Conservation (phyloP, 37 sponge, comb jelly and placozoan genomes). For the Aphrocallistes beatrix region DNA sequence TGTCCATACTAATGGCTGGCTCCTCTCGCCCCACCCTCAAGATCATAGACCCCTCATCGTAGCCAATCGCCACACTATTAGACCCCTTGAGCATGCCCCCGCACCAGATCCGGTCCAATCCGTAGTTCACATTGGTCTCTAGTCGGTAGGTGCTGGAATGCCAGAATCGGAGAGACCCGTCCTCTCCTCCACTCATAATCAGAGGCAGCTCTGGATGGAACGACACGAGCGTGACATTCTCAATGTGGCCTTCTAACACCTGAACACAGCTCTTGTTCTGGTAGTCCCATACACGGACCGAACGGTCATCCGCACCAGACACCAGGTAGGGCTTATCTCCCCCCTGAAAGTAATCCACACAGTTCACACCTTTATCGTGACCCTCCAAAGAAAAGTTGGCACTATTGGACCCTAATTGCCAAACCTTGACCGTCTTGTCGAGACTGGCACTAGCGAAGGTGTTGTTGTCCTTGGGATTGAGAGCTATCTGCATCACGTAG, state of each 20-base stretch:
- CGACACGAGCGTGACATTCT: slow-evolving; percentile 80
- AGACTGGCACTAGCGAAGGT: slow-evolving; percentile 92
- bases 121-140: slow-evolving; percentile 94
- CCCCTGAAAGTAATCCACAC: slow-evolving; percentile 90
- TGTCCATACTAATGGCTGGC: slow-evolving; percentile 97
- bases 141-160: slow-evolving; percentile 90
- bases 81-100: slow-evolving; percentile 56
- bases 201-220: slow-evolving; percentile 95
- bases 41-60: slow-evolving; percentile 89
- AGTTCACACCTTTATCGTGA: slow-evolving; percentile 92
- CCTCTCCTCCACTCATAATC: slow-evolving; percentile 86
- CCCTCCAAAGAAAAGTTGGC: slow-evolving; percentile 99
- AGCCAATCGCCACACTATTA: slow-evolving; percentile 82
- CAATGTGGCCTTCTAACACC: slow-evolving; percentile 87
- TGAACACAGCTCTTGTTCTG: slow-evolving; percentile 96
- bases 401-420: slow-evolving; percentile 80
- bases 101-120: slow-evolving; percentile 92
- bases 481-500: slow-evolving; percentile 94
- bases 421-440: slow-evolving; percentile 88
- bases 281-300: neutral
- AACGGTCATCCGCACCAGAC: slow-evolving; percentile 93
- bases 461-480: slow-evolving; percentile 99
- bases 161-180: slow-evolving; percentile 85
- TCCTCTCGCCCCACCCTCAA: slow-evolving; percentile 92
- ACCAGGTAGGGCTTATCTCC: slow-evolving; percentile 96